Evolutionary conservation across 2,113 vertebrate genomes (phyloP).

Genomic region (Onychorhynchus coronatus): DNA sequence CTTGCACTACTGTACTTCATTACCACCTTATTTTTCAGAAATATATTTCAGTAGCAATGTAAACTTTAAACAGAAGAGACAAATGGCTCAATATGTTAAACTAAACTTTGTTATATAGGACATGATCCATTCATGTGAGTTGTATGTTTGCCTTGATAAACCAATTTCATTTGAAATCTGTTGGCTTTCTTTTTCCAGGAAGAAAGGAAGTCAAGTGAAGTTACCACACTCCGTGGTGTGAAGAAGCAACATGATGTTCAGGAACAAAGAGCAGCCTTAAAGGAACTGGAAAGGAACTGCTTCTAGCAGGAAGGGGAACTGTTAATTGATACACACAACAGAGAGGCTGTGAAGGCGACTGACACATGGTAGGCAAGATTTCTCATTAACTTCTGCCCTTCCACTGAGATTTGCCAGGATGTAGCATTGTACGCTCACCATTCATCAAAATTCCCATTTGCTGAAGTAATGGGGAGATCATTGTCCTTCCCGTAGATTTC

Average conservation of each 20-base stretch:
- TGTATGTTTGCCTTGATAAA: neutral
- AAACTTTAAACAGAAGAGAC: neutral
- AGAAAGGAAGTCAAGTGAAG: neutral
- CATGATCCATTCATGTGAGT: neutral
- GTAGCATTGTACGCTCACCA: neutral
- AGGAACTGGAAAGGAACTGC: neutral
- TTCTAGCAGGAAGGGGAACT: neutral
- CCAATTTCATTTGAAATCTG: neutral
- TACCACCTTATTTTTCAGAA: neutral
- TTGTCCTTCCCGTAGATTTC: neutral
- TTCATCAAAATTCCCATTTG: neutral
- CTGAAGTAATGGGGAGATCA: neutral
- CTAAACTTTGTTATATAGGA: neutral
- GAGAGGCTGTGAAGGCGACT: neutral
- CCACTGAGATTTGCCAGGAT: neutral
- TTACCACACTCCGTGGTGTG: neutral
- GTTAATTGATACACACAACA: neutral
- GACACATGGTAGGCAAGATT: neutral
- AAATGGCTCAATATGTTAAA: neutral
- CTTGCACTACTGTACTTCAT: neutral
- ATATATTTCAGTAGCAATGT: neutral
- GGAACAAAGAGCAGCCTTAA: neutral
- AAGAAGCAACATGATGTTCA: neutral
- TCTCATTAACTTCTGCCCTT: neutral
- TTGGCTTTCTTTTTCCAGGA: neutral